Conservation (phyloP, 2,113 vertebrate species). For the Pongo pygmaeus region DNA sequence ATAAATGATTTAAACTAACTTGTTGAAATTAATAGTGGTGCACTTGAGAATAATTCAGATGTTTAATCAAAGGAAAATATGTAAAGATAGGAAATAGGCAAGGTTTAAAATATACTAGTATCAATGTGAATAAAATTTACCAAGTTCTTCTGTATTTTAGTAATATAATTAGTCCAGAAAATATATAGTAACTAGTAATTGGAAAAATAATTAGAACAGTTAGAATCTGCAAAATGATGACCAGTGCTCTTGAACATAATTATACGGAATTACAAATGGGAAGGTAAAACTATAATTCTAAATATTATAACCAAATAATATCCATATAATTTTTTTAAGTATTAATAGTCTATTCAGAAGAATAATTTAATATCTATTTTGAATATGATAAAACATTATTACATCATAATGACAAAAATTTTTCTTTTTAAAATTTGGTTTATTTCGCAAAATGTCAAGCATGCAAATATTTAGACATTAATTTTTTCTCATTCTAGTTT, state of each 20-base stretch:
- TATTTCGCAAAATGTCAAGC: neutral
- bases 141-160: neutral
- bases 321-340: neutral
- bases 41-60: constrained; percentile 64
- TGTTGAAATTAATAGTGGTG: constrained; percentile 60
- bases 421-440: neutral
- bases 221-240: neutral
- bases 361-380: neutral
- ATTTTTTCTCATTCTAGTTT: neutral
- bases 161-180: neutral
- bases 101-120: constrained; percentile 37
- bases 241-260: neutral
- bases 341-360: neutral
- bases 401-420: neutral
- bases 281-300: neutral
- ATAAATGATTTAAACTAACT: constrained; percentile 64
- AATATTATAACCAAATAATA: neutral
- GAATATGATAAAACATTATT: neutral
- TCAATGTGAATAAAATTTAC: constrained; percentile 15
- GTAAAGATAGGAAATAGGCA: neutral
- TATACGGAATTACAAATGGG: neutral
- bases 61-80: constrained; percentile 45
- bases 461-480: neutral
- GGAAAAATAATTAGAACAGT: neutral
- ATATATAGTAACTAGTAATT: neutral